These are phyloP conservation scores for Ibycter americanus DNA, from an alignment of 2,797 vertebrate species.

Conservation along the genomic window DNA sequence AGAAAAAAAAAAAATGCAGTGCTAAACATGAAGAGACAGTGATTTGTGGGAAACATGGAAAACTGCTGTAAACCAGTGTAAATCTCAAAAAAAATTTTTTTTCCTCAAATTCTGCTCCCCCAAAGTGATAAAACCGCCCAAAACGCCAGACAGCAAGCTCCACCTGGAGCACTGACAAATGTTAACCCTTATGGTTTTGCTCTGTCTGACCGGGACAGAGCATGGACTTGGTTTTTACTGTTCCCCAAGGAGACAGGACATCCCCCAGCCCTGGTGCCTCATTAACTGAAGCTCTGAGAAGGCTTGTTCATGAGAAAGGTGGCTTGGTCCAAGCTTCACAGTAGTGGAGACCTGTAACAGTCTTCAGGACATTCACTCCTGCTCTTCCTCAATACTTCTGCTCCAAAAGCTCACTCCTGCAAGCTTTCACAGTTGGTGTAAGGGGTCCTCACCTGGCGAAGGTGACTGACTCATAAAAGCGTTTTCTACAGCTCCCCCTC, in stretches of 20 bases:
- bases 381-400: not conserved
- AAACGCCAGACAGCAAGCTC: not conserved
- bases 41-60: not conserved
- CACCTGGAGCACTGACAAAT: not conserved
- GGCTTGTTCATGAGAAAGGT: not conserved
- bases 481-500: not conserved
- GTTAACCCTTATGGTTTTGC: not conserved
- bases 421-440: not conserved
- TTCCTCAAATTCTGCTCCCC: not conserved
- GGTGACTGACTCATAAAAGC: not conserved
- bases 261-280: not conserved
- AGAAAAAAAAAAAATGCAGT: not conserved
- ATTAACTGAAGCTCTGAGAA: accelerated
- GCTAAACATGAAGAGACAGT: not conserved
- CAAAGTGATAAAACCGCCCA: not conserved
- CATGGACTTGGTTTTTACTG: not conserved
- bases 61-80: not conserved
- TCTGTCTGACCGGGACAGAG: not conserved
- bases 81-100: accelerated
- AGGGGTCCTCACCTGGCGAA: not conserved
- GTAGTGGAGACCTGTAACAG: not conserved
- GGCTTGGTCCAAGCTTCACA: not conserved
- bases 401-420: not conserved
- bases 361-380: not conserved
- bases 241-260: not conserved